Evolutionary conservation across 2,797 vertebrate genomes (phyloP).

Genomic region (Hephaestus fuliginosus): DNA sequence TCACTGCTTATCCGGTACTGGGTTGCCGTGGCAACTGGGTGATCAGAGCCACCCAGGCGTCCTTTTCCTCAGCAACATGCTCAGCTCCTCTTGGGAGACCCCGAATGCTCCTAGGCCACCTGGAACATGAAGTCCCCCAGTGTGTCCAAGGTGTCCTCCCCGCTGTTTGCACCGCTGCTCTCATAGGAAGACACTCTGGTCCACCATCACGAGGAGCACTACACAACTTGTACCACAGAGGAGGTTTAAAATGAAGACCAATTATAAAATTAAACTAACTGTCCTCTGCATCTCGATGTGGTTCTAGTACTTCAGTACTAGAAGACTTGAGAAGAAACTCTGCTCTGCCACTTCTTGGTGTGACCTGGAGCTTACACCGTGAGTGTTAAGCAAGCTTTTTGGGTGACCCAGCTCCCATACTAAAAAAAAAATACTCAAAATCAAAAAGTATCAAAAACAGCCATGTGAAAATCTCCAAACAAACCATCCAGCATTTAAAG

Average conservation of each 20-base stretch:
- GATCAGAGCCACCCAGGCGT: slow-evolving; percentile 36
- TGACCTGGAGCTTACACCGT: not conserved
- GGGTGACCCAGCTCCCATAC: not conserved
- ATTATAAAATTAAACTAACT: not conserved
- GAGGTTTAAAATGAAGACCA: not conserved
- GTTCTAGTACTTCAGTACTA: not conserved
- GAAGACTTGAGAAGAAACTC: not conserved
- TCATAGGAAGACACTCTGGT: not conserved
- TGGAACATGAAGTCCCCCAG: slow-evolving; percentile 2
- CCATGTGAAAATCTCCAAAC: not conserved
- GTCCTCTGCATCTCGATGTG: not conserved
- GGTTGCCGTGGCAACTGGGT: slow-evolving; percentile 52
- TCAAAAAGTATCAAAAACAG: not conserved
- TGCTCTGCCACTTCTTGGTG: not conserved
- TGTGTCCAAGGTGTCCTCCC: slow-evolving; percentile 14
- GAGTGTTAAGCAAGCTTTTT: not conserved
- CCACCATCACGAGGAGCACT: not conserved
- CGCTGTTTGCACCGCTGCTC: not conserved
- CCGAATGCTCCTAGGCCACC: slow-evolving; percentile 28
- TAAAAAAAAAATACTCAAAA: not conserved
- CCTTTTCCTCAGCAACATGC: slow-evolving; percentile 8
- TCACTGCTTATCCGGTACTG: not conserved
- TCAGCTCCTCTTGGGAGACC: slow-evolving; percentile 31
- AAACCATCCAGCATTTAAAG: not conserved
- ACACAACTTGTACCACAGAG: not conserved